These are phyloP conservation scores for Rhynchomys soricoides DNA, from an alignment of 2,113 vertebrate genomes.

Conservation along the genomic window DNA sequence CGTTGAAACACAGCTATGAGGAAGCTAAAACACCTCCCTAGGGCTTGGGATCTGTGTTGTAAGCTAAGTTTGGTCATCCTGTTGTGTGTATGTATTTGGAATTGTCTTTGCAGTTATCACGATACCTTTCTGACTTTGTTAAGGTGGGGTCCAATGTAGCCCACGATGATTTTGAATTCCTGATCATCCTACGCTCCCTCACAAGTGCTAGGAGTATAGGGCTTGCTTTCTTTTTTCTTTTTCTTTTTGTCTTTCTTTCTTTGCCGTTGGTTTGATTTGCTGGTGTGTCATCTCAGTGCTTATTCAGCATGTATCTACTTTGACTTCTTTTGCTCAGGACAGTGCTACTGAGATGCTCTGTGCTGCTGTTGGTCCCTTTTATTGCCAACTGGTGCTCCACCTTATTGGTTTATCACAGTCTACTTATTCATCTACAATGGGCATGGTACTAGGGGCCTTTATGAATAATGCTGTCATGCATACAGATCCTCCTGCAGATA, in stretches of 20 bases:
- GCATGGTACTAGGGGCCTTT: neutral
- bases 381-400: neutral
- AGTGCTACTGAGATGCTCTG: neutral
- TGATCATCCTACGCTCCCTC: neutral
- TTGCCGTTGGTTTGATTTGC: neutral
- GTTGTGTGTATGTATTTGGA: neutral
- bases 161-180: neutral
- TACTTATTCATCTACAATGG: neutral
- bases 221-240: neutral
- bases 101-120: neutral
- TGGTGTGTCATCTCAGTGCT: neutral
- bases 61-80: neutral
- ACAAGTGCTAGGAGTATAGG: neutral
- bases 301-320: neutral
- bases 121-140: neutral
- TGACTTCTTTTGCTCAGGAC: slow-evolving; percentile 35
- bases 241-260: neutral
- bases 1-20: neutral
- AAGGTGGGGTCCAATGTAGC: neutral
- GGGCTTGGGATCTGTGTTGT: neutral
- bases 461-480: neutral
- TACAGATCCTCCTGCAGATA: neutral
- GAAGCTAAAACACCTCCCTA: neutral
- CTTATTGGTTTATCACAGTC: neutral
- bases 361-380: neutral